Base-by-base conservation (phyloP, 2,113 vertebrate species). In the Eira barbara region DNA sequence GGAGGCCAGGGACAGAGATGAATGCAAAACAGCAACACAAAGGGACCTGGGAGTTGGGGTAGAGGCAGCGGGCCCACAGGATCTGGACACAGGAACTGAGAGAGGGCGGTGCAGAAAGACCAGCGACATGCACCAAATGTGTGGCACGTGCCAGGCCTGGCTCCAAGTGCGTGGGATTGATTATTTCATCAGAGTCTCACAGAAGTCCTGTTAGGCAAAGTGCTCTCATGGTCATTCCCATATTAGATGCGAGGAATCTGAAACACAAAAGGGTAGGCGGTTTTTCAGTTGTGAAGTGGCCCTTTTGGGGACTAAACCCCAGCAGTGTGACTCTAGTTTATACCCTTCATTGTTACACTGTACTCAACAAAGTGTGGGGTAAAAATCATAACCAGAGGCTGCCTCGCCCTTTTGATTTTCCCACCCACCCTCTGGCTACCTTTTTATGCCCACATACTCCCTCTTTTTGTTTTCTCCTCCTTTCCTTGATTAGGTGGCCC, bases 211-310 rank as follows among this genome's bases (percentile, higher is more conserved):
- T 29, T 49, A 61, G 63, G 23, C 12, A 21, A 29, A 23, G 42
- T 7, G 31, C 17, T 45, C 0, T n/a, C 7, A 0, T 34, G 29
- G 20, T 25, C 45, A 31, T 49, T 21, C 79, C n/a, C 0, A 0
- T 67, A 21, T 49, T 39, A 90, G 15, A 59, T 39, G 23, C 1
- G 21, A 57, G 34, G 80, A 59, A 67, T 42, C 45, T 27, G 42
- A n/a, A 76, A 29, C 42, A 78, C 4, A 20, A 45, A 69, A 39
- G 57, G 2, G 15, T 42, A 65, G 69, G n/a, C 49, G 6, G 29
- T 61, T 45, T 39, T 90, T 86, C 14, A 25, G 34, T 59, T 74
- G 74, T 10, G 0, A 31, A 55, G 49, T 36, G 18, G 39, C 25
- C 13, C 0, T 94, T 73, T 29, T 49, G 42, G 87, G 20, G 65